A percentile compares a stretch with the other conserved stretches of the same genome.
Evolutionary conservation across 2,888 invertebrate genomes (phyloP).

Genomic region (Oligia strigilis): DNA sequence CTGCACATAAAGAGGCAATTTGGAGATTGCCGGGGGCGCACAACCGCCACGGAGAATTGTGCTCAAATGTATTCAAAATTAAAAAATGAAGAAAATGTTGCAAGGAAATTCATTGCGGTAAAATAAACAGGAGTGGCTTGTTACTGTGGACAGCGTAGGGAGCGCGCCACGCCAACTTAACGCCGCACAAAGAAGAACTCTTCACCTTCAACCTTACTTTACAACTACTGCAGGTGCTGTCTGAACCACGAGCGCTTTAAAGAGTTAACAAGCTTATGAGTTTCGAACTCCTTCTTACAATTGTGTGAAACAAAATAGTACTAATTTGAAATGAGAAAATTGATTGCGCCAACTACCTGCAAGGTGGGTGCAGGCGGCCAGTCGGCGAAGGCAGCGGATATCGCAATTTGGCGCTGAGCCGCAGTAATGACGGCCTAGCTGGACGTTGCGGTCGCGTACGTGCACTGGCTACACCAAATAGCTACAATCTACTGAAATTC

Average conservation of each 20-base stretch:
- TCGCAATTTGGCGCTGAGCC: constrained; percentile 86
- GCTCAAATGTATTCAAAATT: constrained; percentile 90
- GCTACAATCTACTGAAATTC: constrained; percentile 65
- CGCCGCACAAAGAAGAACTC: constrained; percentile 54
- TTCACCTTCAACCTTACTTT: constrained; percentile 48
- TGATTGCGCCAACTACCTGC: constrained; percentile 61
- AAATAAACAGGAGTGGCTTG: constrained; percentile 89
- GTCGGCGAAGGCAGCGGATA: constrained; percentile 78
- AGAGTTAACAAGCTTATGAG: neutral
- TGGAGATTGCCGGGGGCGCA: constrained; percentile 90
- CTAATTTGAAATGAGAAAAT: constrained; percentile 59
- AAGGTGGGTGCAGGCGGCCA: constrained; percentile 54
- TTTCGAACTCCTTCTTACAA: constrained; percentile 14
- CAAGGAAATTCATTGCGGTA: constrained; percentile 88
- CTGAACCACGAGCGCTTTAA: constrained; percentile 19
- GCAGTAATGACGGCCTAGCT: constrained; percentile 81
- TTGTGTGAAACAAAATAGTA: constrained; percentile 37
- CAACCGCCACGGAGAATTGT: constrained; percentile 88
- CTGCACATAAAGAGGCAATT: constrained; percentile 91
- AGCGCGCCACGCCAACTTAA: constrained; percentile 56
- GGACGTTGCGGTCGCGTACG: constrained; percentile 78
- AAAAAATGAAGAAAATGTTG: constrained; percentile 88
- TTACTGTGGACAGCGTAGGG: constrained; percentile 76
- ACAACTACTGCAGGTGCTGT: constrained; percentile 26
- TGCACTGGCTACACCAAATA: constrained; percentile 78